Evolutionary conservation across 2,888 invertebrate genomes (phyloP), one percentile per base, ranked within the genome.

Genomic region (Platyscelio sp.): DNA sequence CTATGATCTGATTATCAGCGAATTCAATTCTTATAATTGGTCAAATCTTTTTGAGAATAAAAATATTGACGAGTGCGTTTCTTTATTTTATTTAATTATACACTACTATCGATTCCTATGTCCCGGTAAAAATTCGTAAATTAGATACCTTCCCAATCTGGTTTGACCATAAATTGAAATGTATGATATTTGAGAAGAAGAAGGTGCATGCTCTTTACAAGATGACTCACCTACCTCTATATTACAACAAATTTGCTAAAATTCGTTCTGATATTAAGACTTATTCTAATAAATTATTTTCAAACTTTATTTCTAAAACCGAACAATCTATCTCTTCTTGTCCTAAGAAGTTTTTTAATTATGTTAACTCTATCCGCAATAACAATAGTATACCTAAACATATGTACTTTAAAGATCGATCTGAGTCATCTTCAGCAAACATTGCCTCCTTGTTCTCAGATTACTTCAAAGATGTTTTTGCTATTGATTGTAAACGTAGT

Each of bases 161-260:
- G 76, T 76, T 29, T 56, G 40, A 29, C n/a, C n/a, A 7, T n/a
- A 56, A 67, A 18, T 7, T 76, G 13, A 51, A 43, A 26, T 15
- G 51, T 5, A n/a, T 67, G 27, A 67, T 58, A 3, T 40, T 24
- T 29, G 43, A 33, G 2, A 76, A 76, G 54, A 58, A 76, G 26
- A 54, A 26, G 24, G 56, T 67, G 7, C 67, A 76, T 56, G 6
- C 11, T n/a, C 2, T 27, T 13, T 76, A 38, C 22, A 76, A 58
- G 20, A 51, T 24, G 18, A 22, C 51, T 2, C 22, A 9, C 7
- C 22, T 51, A 6, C 9, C 2, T 13, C 9, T 18, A 9, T 7
- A 49, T 49, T 49, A 22, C 13, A 3, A 2, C 1, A n/a, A n/a
- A 22, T 49, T 49, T 49, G 15, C 49, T 22, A 20, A 49, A 54